phyloP scores from a whole-genome alignment of 2,797 vertebrate genomes.

The Peromyscus melanophrys region DNA sequence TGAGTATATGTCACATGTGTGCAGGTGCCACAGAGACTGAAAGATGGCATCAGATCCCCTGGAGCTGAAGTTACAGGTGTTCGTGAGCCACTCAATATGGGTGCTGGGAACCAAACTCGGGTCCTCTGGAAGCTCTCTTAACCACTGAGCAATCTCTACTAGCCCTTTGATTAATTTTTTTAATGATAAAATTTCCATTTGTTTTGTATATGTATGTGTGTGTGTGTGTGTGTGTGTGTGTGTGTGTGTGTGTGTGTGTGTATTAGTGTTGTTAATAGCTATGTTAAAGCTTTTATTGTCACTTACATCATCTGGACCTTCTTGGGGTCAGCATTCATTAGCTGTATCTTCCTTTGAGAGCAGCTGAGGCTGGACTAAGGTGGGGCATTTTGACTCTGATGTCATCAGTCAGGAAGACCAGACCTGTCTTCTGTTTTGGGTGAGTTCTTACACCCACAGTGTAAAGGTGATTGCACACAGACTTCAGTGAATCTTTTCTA shows the following conservation, averaged over 20 bases:
- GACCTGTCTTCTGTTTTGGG: conserved; percentile 15
- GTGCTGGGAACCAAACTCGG: no score
- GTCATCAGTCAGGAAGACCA: background rate
- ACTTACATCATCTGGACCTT: background rate
- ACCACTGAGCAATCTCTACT: no score
- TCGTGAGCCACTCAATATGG: background rate
- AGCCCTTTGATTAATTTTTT: conserved; percentile 38
- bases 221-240: background rate
- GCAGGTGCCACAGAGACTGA: background rate
- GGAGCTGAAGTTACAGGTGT: background rate
- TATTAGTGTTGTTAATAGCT: background rate
- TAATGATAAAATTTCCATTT: background rate
- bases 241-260: background rate
- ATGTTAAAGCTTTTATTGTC: conserved; percentile 31
- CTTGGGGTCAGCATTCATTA: background rate
- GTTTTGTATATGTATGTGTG: background rate
- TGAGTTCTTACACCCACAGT: background rate
- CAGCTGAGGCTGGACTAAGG: conserved; percentile 23
- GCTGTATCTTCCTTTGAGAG: conserved; percentile 40
- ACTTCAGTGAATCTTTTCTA: background rate
- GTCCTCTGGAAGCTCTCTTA: background rate
- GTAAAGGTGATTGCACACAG: background rate
- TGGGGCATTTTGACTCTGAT: background rate
- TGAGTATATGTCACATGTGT: background rate
- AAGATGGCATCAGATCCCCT: background rate